Percentiles rank a stretch among this genome's conserved stretches.
Evolutionary conservation across 2,888 invertebrate species (phyloP).

Genomic region (Bombylius major): DNA sequence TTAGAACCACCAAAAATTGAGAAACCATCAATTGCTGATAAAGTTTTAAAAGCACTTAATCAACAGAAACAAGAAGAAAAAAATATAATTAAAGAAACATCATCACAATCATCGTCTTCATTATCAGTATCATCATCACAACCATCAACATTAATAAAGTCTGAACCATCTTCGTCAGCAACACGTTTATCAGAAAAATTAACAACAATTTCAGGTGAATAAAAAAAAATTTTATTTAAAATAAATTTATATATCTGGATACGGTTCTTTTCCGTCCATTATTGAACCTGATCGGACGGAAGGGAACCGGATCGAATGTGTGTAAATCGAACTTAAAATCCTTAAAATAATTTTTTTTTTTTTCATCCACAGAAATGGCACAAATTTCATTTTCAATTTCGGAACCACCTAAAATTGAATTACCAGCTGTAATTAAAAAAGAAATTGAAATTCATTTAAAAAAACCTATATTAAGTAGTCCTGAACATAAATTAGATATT

Average conservation of each 20-base stretch:
- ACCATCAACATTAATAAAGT: neutral
- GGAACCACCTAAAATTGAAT: conserved; percentile 28
- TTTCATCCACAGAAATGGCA: neutral
- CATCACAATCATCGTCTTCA: conserved; percentile 21
- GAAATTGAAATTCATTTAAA: conserved; percentile 19
- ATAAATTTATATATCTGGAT: no score
- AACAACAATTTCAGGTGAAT: neutral
- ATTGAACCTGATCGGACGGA: no score
- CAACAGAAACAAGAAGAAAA: conserved; percentile 42
- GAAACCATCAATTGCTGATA: conserved; percentile 47
- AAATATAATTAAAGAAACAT: conserved; percentile 20
- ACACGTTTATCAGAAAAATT: conserved; percentile 17
- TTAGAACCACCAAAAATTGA: conserved; percentile 31
- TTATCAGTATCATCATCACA: conserved; percentile 19
- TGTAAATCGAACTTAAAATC: no score
- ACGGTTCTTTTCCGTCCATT: no score
- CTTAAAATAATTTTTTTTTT: no score
- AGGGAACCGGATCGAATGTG: no score
- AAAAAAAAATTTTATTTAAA: no score
- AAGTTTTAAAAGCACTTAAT: conserved; percentile 45
- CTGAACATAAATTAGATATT: conserved; percentile 30
- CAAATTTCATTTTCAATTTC: conserved; percentile 1
- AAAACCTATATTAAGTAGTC: conserved; percentile 25
- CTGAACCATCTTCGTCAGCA: conserved; percentile 23
- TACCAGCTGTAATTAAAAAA: conserved; percentile 17